Evolutionary conservation across 2,113 vertebrate species (phyloP).

Genomic region (Columba janthina): DNA sequence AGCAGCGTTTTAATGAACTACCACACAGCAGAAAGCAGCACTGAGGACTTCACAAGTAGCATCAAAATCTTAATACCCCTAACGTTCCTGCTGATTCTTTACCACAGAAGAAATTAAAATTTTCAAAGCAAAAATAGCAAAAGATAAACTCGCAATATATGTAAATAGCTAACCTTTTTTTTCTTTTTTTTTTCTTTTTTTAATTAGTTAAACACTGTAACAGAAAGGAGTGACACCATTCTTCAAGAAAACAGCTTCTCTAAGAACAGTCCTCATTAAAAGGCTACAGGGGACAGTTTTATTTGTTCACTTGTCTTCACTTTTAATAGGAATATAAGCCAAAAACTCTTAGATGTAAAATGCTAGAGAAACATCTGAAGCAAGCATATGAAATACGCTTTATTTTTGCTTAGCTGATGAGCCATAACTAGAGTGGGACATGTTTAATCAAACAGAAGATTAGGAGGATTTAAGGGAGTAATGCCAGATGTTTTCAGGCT

Average conservation of each 20-base stretch:
- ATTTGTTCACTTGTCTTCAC: not conserved
- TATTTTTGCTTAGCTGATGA: not conserved
- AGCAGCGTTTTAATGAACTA: not conserved
- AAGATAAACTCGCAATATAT: conserved; percentile 47
- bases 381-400: not conserved
- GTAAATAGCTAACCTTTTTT: conserved; percentile 22
- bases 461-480: not conserved
- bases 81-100: not conserved
- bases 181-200: not conserved
- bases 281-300: not conserved
- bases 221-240: not conserved
- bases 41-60: not conserved
- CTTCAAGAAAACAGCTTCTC: not conserved
- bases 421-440: not conserved
- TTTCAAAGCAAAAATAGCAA: conserved; percentile 53
- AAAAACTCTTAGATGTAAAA: not conserved
- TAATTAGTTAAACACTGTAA: not conserved
- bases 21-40: not conserved
- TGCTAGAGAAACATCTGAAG: not conserved
- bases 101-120: conserved; percentile 47
- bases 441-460: conserved; percentile 14
- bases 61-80: not conserved
- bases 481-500: not conserved
- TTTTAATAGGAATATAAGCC: not conserved
- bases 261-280: not conserved